Evolutionary conservation across 2,888 invertebrate species (phyloP).

Genomic region (Escarpia spicata): DNA sequence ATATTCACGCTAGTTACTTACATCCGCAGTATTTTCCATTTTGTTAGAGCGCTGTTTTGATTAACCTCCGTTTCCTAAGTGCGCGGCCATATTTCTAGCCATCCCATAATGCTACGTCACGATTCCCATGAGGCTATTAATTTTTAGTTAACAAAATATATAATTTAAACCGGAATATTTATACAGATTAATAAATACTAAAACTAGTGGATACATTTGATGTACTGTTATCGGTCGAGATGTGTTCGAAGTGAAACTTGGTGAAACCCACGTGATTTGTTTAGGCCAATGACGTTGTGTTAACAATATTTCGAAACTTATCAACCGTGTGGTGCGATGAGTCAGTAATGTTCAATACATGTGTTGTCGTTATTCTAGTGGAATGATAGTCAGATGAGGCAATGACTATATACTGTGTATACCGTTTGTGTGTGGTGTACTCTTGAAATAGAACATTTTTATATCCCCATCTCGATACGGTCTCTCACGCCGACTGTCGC

Average conservation of each 20-base stretch:
- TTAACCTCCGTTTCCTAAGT: conserved; percentile 1
- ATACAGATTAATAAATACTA: background rate
- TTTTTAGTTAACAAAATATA: background rate
- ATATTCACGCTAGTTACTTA: background rate
- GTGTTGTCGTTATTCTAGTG: background rate
- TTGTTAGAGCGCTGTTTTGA: conserved; percentile 12
- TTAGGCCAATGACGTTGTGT: conserved; percentile 4
- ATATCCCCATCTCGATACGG: background rate
- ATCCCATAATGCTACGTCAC: conserved; percentile 1
- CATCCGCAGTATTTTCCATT: conserved; percentile 16
- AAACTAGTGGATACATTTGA: background rate
- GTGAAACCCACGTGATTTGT: background rate
- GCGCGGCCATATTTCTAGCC: conserved; percentile 13
- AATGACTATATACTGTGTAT: background rate
- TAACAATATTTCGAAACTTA: background rate
- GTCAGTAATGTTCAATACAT: background rate
- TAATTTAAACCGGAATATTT: background rate
- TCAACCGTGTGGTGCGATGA: background rate
- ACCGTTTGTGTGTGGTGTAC: background rate
- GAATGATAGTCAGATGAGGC: background rate
- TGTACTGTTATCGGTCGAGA: background rate
- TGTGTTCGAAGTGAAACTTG: background rate
- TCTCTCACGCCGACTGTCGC: too few species aligned
- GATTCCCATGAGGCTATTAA: background rate
- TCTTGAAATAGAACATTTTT: background rate